Conservation (phyloP, 2,797 vertebrate genomes). For the Ptychadena robeensis region DNA sequence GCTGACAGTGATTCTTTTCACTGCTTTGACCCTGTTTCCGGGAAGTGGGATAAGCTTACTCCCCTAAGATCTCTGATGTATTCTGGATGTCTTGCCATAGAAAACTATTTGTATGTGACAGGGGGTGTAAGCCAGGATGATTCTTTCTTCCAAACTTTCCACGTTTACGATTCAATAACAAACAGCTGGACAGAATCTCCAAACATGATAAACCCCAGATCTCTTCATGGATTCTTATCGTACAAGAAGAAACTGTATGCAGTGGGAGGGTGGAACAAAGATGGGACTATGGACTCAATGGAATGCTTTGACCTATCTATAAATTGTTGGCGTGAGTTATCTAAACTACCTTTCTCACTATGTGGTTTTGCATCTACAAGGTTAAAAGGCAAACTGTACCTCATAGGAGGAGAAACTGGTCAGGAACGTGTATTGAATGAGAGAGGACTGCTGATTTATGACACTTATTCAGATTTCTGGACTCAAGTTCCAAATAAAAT, state of each 20-base stretch:
- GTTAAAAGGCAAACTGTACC: conserved; percentile 77
- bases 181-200: conserved; percentile 79
- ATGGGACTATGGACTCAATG: conserved; percentile 77
- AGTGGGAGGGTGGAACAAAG: conserved; percentile 79
- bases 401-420: conserved; percentile 80
- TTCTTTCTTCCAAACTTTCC: conserved; percentile 76
- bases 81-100: conserved; percentile 80
- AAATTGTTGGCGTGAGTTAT: conserved; percentile 68
- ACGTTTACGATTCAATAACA: conserved; percentile 79
- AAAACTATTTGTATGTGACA: conserved; percentile 77
- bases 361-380: conserved; percentile 79
- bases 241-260: conserved; percentile 76
- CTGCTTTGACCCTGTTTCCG: conserved; percentile 50
- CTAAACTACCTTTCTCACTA: conserved; percentile 73
- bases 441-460: conserved; percentile 82
- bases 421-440: conserved; percentile 79
- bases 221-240: conserved; percentile 80
- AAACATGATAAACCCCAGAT: conserved; percentile 76
- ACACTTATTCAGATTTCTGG: conserved; percentile 78
- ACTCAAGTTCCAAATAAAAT: conserved; percentile 78
- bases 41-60: conserved; percentile 82
- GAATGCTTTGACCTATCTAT: conserved; percentile 76
- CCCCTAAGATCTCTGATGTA: conserved; percentile 78
- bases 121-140: conserved; percentile 80
- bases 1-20: conserved; percentile 70